Conservation (phyloP, 2,888 invertebrate genomes). For the Aquatica leii region DNA sequence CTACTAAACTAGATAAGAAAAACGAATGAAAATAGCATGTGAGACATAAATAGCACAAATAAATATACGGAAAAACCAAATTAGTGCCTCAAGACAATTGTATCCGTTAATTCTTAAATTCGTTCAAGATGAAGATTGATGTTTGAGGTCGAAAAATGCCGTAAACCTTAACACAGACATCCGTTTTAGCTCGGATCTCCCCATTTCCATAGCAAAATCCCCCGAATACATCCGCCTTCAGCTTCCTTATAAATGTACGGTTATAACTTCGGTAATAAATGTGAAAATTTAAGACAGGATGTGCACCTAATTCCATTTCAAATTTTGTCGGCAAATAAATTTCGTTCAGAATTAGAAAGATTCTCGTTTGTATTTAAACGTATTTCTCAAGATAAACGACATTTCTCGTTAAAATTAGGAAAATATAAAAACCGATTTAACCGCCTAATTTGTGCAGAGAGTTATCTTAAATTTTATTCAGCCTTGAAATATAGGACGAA, state of each 20-base stretch:
- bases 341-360: too few relatives aligned
- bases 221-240: conserved; percentile 25
- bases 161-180: conserved; percentile 30
- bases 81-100: conserved; percentile 17
- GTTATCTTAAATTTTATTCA: too few relatives aligned
- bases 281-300: conserved; percentile 10
- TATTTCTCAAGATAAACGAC: background rate
- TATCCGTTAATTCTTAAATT: conserved; percentile 23
- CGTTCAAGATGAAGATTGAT: conserved; percentile 31
- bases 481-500: conserved; percentile 43
- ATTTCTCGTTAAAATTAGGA: background rate
- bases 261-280: conserved; percentile 10
- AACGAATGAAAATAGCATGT: too few relatives aligned
- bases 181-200: conserved; percentile 24
- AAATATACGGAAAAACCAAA: too few relatives aligned
- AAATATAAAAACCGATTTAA: too few relatives aligned
- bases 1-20: too few relatives aligned
- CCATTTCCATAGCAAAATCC: conserved; percentile 28
- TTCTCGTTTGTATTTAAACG: background rate
- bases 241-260: conserved; percentile 7
- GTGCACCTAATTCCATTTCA: conserved; percentile 3
- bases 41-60: too few relatives aligned
- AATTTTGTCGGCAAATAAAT: background rate
- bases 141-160: conserved; percentile 20
- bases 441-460: too few relatives aligned